Base-by-base conservation (phyloP, 2,888 invertebrate species). In the Rhagium mordax region DNA sequence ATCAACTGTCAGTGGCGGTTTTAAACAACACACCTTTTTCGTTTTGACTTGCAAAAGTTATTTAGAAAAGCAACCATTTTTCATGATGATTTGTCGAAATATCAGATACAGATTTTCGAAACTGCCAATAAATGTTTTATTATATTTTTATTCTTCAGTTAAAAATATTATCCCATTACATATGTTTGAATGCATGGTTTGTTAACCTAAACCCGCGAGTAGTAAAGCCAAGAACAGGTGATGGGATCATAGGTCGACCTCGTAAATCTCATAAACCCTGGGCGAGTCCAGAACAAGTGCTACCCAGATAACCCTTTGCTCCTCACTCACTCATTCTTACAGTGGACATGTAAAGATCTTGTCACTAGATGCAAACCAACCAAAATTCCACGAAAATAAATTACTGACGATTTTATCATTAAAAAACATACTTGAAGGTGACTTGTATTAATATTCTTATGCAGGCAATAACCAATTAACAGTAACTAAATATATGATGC, bases 221-320 rank as follows among this genome's bases (percentile, higher is more conserved):
- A 21, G 20, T 21, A 61, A 18, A 66, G 41, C 27, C 24, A 41
- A 67, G 47, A 67, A 67, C 81, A 85, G 82, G 83, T 85, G 85
- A 85, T 82, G 83, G 81, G 85, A 84, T 85, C 84, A 84, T 81
- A 83, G 84, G 84, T 81, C 83, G 85, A 82, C 78, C 83, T 84
- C 84, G 85, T 86, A 86, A 86, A 86, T 86, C 84, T 83, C 79
- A 78, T 77, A 77, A 82, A 81, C 81, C 82, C 81, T 79, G 83
- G 82, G 83, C 83, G 82, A 83, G 83, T 83, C 83, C 83, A 82
- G 84, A 85, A 86, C 86, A 86, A 85, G 85, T 85, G 78, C 84
- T 82, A 82, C 82, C 83, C 84, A 84, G 86, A 86, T 86, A 86
- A 86, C 86, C 86, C 80, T 82, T 81, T 82, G 83, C 83, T 81